These are phyloP conservation scores for Calliphora vicina DNA, from an alignment of 1,140 invertebrate genomes.

Conservation along the genomic window DNA sequence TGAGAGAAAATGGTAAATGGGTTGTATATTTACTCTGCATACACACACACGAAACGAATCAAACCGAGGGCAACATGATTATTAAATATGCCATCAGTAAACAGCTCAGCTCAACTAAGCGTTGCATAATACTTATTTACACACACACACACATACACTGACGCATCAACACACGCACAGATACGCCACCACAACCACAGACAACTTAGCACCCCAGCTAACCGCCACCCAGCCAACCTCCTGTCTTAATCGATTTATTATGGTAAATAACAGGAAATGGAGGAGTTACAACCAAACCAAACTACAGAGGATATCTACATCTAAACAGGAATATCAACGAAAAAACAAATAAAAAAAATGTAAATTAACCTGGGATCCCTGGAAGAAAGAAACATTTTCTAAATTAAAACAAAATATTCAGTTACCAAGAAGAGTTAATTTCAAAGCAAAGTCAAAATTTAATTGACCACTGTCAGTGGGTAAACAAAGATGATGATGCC, in stretches of 20 bases:
- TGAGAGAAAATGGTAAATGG: not conserved
- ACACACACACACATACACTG: not conserved
- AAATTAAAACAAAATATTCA: not conserved
- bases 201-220: slow-evolving; percentile 29
- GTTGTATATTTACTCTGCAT: not conserved
- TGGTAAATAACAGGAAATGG: slow-evolving; percentile 37
- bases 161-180: not conserved
- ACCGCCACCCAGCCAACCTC: not conserved
- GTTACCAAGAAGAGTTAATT: slow-evolving; percentile 10
- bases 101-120: not conserved
- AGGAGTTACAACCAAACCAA: not conserved
- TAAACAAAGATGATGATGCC: not conserved
- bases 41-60: not conserved
- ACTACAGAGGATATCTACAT: not conserved
- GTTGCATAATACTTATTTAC: not conserved
- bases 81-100: slow-evolving; percentile 23
- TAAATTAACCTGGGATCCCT: slow-evolving; percentile 32
- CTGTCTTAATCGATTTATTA: slow-evolving; percentile 39
- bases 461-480: slow-evolving; percentile 27
- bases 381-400: not conserved
- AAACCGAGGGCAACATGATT: slow-evolving; percentile 12
- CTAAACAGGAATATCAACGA: not conserved
- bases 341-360: slow-evolving; percentile 21
- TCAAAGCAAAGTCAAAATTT: not conserved
- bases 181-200: slow-evolving; percentile 32